phyloP scores from a whole-genome alignment of 2,113 vertebrate species.

The Ciconia maguari region DNA sequence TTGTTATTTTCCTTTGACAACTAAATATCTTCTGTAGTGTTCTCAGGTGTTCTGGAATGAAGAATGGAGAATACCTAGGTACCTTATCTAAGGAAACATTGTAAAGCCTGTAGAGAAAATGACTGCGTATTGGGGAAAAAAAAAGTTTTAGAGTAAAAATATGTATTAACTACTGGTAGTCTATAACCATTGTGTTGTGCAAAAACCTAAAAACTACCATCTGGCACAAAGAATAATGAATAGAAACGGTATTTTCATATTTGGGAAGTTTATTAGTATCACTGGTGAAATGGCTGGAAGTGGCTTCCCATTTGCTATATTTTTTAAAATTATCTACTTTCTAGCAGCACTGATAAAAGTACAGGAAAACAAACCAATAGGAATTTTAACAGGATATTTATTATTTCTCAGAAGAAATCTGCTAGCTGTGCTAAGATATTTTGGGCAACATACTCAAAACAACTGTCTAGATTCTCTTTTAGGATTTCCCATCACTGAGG shows the following conservation, averaged over 20 bases:
- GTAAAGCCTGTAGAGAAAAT: neutral
- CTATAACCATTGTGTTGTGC: neutral
- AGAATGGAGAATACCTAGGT: neutral
- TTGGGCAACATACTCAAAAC: neutral
- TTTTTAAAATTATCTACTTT: neutral
- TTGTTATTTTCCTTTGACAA: neutral
- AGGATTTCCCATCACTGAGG: neutral
- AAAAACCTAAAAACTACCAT: neutral
- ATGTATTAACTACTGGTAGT: neutral
- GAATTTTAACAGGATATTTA: neutral
- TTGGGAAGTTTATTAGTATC: neutral
- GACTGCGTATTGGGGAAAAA: accelerated
- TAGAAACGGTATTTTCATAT: neutral
- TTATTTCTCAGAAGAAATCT: neutral
- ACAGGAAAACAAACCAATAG: neutral
- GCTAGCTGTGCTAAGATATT: neutral
- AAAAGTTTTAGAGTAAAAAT: neutral
- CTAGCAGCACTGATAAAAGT: neutral
- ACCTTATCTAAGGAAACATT: neutral
- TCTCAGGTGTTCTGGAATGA: neutral
- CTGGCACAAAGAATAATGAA: neutral
- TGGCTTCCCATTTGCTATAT: neutral
- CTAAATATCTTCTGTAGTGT: neutral
- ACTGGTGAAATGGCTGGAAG: neutral
- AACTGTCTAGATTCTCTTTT: neutral